Conservation (phyloP, 2,797 vertebrate genomes). For the Sebastes matsubarae region DNA sequence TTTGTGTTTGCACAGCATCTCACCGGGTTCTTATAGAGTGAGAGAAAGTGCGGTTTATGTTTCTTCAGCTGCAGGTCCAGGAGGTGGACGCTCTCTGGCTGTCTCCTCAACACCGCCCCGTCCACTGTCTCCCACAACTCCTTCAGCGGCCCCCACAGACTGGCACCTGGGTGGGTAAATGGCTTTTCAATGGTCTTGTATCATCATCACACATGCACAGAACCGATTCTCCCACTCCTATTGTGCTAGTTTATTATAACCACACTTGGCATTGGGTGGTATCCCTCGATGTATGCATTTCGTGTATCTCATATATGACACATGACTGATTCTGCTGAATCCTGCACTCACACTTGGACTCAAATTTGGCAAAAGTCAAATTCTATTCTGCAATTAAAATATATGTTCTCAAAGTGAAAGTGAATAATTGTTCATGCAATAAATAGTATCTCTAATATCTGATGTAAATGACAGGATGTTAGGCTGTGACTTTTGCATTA, state of each 20-base stretch:
- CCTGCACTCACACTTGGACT: not conserved
- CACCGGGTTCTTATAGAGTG: constrained; percentile 97
- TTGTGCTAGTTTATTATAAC: not conserved
- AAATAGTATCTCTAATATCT: not conserved
- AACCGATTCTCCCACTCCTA: not conserved
- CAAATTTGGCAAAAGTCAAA: not conserved
- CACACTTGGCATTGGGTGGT: not conserved
- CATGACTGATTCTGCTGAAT: not conserved
- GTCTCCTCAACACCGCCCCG: constrained; percentile 90
- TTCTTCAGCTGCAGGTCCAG: constrained; percentile 96
- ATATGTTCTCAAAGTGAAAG: not conserved
- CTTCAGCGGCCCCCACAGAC: constrained; percentile 97
- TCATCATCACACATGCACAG: not conserved
- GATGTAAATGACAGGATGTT: not conserved
- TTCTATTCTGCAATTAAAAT: not conserved
- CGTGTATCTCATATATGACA: not conserved
- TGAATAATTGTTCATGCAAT: not conserved
- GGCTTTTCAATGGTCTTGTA: not conserved
- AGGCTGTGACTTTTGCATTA: not conserved
- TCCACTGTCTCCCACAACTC: constrained; percentile 95
- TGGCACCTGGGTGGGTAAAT: constrained; percentile 85
- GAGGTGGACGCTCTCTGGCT: constrained; percentile 91
- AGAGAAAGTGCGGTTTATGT: constrained; percentile 94
- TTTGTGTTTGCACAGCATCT: constrained; percentile 26
- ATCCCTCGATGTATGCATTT: not conserved